Base-by-base conservation (phyloP, 2,888 invertebrate species). In the Microplitis manilae region DNA sequence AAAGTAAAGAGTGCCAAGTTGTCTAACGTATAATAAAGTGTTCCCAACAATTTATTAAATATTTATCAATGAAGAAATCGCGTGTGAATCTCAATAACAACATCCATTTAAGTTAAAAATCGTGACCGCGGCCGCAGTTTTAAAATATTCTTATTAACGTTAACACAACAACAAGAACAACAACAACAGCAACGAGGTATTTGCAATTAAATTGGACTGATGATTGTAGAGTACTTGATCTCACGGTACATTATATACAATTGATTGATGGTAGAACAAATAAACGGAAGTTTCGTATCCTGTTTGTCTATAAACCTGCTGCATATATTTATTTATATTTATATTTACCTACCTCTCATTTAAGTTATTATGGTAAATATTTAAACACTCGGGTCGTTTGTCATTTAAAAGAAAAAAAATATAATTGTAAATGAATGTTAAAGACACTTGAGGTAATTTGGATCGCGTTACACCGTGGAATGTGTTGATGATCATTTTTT, bases 221-320 rank as follows among this genome's bases (percentile, higher is more conserved):
- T 50, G 50, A 50, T 50, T 50, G 50, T 50, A 50, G 38, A 65
- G 59, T 76, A 59, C 50, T 50, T 13, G 13, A 50, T 59, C 39
- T 73, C 38, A 39, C 65, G 50, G n/a, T 71, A 50, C 15, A 68
- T 41, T 39, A 72, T 15, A 59, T 61, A 64, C 59, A n/a, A 8
- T 30, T 20, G 20, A 68, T 61, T 40, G 73, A 72, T 67, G 20
- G 41, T 40, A 64, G 64, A 72, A 72, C 72, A 65, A 73, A 73
- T 67, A 73, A 64, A 70, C 77, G 73, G 77, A 77, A 77, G 70
- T 65, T 40, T 30, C 62, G 69, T 70, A 77, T 77, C 77, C 77
- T 74, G 77, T 62, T 73, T 59, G 41, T 59, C 30, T 38, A 50
- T 50, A 50, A 50, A 70, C 30, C 60, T 20, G 5, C 60, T 40